These are phyloP conservation scores for Drosophila chauvacae DNA, from an alignment of 1,140 invertebrate genomes.

Conservation along the genomic window DNA sequence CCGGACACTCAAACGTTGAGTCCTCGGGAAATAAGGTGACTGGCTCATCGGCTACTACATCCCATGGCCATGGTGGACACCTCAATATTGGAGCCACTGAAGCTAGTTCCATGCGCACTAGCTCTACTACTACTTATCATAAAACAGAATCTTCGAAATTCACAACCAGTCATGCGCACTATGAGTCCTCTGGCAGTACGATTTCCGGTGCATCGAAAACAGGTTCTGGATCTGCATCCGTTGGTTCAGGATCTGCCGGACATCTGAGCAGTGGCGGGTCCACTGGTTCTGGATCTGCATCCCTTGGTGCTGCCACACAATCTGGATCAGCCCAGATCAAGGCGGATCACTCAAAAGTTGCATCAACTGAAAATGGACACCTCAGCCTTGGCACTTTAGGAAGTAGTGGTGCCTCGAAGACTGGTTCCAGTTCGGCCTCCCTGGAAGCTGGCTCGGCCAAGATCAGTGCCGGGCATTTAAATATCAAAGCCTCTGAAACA, in stretches of 20 bases:
- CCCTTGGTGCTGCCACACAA: neutral
- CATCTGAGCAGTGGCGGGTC: neutral
- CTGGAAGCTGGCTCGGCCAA: neutral
- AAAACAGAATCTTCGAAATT: slow-evolving; percentile 5
- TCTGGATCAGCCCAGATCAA: neutral
- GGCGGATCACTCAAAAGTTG: neutral
- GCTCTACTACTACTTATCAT: slow-evolving; percentile 10
- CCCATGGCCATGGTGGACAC: neutral
- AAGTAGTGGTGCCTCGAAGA: neutral
- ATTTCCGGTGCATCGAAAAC: neutral
- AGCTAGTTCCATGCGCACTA: neutral
- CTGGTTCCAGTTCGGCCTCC: slow-evolving; percentile 1
- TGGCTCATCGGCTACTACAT: neutral
- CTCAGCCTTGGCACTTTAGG: slow-evolving; percentile 1
- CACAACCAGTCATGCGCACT: neutral
- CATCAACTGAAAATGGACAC: neutral
- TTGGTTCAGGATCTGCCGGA: slow-evolving; percentile 5
- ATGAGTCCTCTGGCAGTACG: neutral
- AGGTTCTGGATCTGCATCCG: neutral
- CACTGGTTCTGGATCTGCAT: slow-evolving; percentile 2
- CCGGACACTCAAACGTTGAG: neutral
- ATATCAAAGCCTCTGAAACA: neutral
- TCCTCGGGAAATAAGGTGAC: slow-evolving; percentile 2
- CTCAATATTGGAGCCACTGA: neutral
- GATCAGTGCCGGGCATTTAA: slow-evolving; percentile 4